Base-by-base conservation (phyloP, 2,113 vertebrate genomes). In the Nasalis larvatus region DNA sequence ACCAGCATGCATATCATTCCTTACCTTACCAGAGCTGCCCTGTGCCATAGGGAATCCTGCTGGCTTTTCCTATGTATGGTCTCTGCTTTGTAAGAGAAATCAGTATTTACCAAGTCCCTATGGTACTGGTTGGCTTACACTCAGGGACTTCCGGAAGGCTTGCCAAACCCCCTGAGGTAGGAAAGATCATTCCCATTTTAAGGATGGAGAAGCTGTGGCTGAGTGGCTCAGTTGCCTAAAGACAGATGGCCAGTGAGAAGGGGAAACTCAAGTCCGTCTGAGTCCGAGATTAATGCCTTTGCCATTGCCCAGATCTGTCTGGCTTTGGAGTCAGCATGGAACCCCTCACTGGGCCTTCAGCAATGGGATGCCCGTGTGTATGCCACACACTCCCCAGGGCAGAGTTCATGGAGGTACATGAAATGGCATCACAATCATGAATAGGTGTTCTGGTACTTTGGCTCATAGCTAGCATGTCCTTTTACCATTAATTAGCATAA, bases 401-500 rank as follows among this genome's bases (percentile, higher is more conserved):
- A 52, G 68, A 94, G 25, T 12, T 42, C 9, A 18, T 23, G 42
- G 35, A 91, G 54, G 47, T 63, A 17, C 0, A 0, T 60, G 27
- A 92, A 71, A 69, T 25, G 52, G 13, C 35, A 11, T 68, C 40
- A 14, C 21, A 12, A 56, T 83, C 37, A 3, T 12, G 32, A 74
- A 73, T n/a, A 91, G 30, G 17, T 42, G 11, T 86, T 66, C 69
- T 21, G 21, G 32, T 80, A 82, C 73, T 45, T 21, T 83, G 54
- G 25, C 27, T 76, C 17, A 35, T 58, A 84, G 73, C 76, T 89
- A 73, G 27, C 37, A 4, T 37, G 27, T 84, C 37, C 66, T 93
- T 83, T 89, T 92, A 27, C 85, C 82, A 66, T 85, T 91, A 85
- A 94, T 54, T 68, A 81, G 74, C 37, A 42, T 84, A 40, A 71